Evolutionary conservation across 2,888 invertebrate species (phyloP).

Genomic region (Helobdella robusta): DNA sequence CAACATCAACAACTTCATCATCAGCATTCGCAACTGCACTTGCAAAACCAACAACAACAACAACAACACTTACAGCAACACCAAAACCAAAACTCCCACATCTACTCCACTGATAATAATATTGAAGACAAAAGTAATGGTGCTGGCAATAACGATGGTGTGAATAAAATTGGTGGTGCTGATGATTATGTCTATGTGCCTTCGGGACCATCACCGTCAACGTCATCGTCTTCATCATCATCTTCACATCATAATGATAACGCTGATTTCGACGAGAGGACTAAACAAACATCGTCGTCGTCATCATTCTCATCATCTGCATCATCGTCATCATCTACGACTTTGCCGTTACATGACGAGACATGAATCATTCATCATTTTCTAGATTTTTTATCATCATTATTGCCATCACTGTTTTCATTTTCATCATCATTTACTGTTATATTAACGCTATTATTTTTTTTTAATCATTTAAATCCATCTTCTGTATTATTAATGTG

Average conservation of each 20-base stretch:
- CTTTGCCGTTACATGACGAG: neutral
- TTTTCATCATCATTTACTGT: neutral
- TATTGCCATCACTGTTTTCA: neutral
- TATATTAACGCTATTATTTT: too few species aligned
- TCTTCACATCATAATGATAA: slow-evolving; percentile 7
- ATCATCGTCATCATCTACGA: neutral
- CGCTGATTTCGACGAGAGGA: neutral
- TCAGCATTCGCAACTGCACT: neutral
- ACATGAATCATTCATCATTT: neutral
- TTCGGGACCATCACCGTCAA: neutral
- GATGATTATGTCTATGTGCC: too few species aligned
- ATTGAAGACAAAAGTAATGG: neutral
- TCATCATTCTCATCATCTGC: too few species aligned
- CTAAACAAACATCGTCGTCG: neutral
- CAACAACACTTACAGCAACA: neutral
- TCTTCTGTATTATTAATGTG: neutral
- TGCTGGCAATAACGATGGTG: too few species aligned
- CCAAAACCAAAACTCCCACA: neutral
- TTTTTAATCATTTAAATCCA: neutral
- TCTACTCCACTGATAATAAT: neutral
- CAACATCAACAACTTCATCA: neutral
- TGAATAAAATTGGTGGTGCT: too few species aligned
- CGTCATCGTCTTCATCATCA: neutral
- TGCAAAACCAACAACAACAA: neutral
- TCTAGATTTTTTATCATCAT: neutral